A percentile compares a stretch with the other conserved stretches of the same genome.
Evolutionary conservation across 2,888 invertebrate species (phyloP).

Genomic region (Sphaerophoria rueppellii): DNA sequence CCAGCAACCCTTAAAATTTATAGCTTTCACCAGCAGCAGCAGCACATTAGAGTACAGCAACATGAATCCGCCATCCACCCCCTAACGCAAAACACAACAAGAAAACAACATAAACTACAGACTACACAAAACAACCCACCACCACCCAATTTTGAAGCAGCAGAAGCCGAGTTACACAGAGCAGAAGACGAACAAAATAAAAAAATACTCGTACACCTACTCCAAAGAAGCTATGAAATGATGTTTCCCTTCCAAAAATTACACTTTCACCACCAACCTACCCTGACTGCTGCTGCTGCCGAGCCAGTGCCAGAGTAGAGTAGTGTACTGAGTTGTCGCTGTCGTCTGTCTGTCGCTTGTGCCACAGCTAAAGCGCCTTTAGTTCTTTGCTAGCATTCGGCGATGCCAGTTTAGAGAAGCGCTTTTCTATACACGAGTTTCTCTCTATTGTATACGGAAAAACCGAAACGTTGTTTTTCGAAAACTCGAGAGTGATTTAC

Average conservation of each 20-base stretch:
- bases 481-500: slow-evolving; percentile 42
- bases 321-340: neutral
- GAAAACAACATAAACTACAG: slow-evolving; percentile 25
- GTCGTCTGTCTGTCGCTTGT: slow-evolving; percentile 66
- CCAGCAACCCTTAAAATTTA: slow-evolving; percentile 71
- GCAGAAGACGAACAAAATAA: slow-evolving; percentile 50
- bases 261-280: slow-evolving; percentile 66
- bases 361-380: slow-evolving; percentile 54
- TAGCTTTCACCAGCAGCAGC: slow-evolving; percentile 70
- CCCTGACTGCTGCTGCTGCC: neutral
- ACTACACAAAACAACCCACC: slow-evolving; percentile 51
- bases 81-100: slow-evolving; percentile 43
- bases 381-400: slow-evolving; percentile 69
- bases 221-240: neutral
- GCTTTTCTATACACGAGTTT: slow-evolving; percentile 17
- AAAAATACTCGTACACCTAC: no score
- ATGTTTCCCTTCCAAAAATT: slow-evolving; percentile 67
- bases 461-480: slow-evolving; percentile 2
- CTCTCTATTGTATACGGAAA: neutral
- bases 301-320: no score
- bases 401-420: slow-evolving; percentile 58
- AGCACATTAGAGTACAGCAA: slow-evolving; percentile 41
- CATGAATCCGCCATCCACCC: slow-evolving; percentile 63
- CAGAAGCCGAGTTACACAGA: slow-evolving; percentile 32
- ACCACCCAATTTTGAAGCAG: slow-evolving; percentile 32